Evolutionary conservation across 1,140 invertebrate species (phyloP).

Genomic region (Hermetia illucens): DNA sequence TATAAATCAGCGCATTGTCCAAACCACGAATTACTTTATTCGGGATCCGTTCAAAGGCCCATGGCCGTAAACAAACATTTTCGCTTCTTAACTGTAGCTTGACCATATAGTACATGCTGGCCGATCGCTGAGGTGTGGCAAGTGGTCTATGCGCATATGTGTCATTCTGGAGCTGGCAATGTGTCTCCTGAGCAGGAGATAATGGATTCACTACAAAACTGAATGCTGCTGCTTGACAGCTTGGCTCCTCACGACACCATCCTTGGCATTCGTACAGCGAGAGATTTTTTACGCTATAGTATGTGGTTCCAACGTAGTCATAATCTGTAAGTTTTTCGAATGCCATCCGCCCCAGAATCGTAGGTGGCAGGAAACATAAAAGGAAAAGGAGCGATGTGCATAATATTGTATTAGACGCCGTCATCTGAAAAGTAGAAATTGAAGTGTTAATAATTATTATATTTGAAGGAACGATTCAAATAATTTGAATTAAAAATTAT

Average conservation of each 20-base stretch:
- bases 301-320: slow-evolving; percentile 79
- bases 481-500: no score
- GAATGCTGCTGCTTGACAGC: slow-evolving; percentile 81
- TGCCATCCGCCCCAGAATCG: slow-evolving; percentile 49
- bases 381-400: not conserved
- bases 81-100: slow-evolving; percentile 83
- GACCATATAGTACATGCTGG: slow-evolving; percentile 91
- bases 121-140: slow-evolving; percentile 62
- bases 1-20: slow-evolving; percentile 84
- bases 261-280: slow-evolving; percentile 88
- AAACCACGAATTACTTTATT: slow-evolving; percentile 80
- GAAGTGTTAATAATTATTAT: no score
- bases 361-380: not conserved
- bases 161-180: slow-evolving; percentile 85
- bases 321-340: slow-evolving; percentile 89
- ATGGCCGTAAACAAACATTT: slow-evolving; percentile 78
- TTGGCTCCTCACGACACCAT: slow-evolving; percentile 81
- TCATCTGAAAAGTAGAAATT: no score
- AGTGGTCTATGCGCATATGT: slow-evolving; percentile 76
- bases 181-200: slow-evolving; percentile 80
- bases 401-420: no score
- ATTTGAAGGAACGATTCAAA: no score
- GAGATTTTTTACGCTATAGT: slow-evolving; percentile 83
- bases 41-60: slow-evolving; percentile 85
- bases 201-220: slow-evolving; percentile 85